A percentile compares a stretch with the other conserved stretches of the same genome.
Conservation (phyloP, 1,140 invertebrate species). For the Bombus sylvicola region DNA sequence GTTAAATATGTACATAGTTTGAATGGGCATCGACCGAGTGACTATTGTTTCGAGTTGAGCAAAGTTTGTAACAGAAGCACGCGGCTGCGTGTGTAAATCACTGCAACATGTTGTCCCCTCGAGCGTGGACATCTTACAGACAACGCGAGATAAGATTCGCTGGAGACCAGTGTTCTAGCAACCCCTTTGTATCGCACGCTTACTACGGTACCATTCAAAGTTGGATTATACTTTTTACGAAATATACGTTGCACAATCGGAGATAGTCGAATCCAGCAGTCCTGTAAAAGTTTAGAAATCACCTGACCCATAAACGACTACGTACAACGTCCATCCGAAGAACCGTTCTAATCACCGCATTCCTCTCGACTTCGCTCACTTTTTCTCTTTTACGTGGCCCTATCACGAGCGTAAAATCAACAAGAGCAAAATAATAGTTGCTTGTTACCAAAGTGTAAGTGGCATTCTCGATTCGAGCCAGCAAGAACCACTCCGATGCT, state of each 20-base stretch:
- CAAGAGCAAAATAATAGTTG: conserved; percentile 32
- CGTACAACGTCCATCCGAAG: background rate
- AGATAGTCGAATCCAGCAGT: background rate
- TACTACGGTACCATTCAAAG: background rate
- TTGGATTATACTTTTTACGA: background rate
- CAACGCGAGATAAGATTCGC: too few relatives aligned
- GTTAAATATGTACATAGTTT: background rate
- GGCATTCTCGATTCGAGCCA: conserved; percentile 18
- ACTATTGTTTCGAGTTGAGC: background rate
- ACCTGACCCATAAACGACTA: background rate
- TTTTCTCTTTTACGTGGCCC: background rate
- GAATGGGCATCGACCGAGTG: conserved; percentile 2
- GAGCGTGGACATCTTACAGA: background rate
- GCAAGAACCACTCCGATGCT: background rate
- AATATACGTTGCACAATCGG: background rate
- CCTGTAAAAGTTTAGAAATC: background rate
- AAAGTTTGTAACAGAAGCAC: background rate
- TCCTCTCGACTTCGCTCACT: background rate
- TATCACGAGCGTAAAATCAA: conserved; percentile 12
- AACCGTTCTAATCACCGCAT: background rate
- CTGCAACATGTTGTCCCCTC: background rate
- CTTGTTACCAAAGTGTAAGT: conserved; percentile 37
- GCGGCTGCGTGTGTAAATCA: conserved; percentile 21
- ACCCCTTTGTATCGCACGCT: background rate
- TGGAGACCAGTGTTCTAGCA: too few relatives aligned